A percentile compares a stretch with the other conserved stretches of the same genome.
Evolutionary conservation across 2,797 vertebrate species (phyloP).

Genomic region (Sitta carolinensis): DNA sequence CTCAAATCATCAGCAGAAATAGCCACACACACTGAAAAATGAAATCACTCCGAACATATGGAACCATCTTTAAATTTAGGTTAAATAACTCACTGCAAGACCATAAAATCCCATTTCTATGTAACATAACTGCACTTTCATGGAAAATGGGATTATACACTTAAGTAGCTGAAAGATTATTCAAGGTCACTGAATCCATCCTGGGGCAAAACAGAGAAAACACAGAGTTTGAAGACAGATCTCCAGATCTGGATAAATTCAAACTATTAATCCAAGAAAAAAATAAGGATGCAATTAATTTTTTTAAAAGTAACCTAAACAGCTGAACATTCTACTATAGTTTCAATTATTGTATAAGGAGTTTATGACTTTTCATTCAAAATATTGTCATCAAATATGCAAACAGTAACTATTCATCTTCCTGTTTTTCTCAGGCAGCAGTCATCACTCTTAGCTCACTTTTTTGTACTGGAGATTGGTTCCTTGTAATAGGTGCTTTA

Average conservation of each 20-base stretch:
- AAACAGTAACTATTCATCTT: background rate
- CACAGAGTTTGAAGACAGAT: background rate
- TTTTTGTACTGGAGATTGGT: background rate
- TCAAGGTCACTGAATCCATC: constrained; percentile 28
- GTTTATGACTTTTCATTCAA: background rate
- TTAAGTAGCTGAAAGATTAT: constrained; percentile 20
- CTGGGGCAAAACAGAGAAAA: background rate
- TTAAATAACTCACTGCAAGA: constrained; percentile 50
- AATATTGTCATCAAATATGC: background rate
- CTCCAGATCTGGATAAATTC: constrained; percentile 1
- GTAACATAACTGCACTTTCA: constrained; percentile 7
- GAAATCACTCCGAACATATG: background rate
- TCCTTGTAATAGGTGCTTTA: background rate
- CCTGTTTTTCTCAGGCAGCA: background rate
- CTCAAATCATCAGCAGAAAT: constrained; percentile 23
- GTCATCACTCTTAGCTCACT: background rate
- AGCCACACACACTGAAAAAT: background rate
- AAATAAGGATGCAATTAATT: background rate
- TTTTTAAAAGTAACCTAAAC: background rate
- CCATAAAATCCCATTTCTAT: constrained; percentile 36
- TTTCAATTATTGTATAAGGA: background rate
- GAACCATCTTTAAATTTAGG: constrained; percentile 22
- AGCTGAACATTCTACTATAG: background rate
- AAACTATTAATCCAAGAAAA: background rate
- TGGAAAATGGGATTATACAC: constrained; percentile 38